These are phyloP conservation scores for Cephus pygmeus DNA, from an alignment of 2,888 invertebrate species.

Conservation along the genomic window DNA sequence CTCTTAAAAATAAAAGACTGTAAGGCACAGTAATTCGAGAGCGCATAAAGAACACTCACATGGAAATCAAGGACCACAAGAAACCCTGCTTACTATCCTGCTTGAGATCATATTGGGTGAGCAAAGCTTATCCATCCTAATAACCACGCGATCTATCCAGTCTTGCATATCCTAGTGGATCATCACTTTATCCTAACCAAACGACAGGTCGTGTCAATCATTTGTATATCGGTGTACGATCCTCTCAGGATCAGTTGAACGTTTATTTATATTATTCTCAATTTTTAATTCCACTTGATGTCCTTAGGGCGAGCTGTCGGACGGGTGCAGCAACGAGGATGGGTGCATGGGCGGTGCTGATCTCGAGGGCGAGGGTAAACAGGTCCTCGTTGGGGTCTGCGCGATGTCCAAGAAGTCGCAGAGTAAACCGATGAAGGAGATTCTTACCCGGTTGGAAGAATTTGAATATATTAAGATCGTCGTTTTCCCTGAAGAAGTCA, in stretches of 20 bases:
- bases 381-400: slow-evolving; percentile 97
- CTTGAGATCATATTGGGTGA: slow-evolving; percentile 11
- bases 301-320: slow-evolving; percentile 78
- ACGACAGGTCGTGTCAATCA: background rate
- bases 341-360: slow-evolving; percentile 66
- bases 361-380: slow-evolving; percentile 76
- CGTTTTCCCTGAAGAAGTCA: slow-evolving; percentile 96
- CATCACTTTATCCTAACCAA: slow-evolving; percentile 17
- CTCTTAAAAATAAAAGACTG: background rate
- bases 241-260: background rate
- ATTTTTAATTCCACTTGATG: slow-evolving; percentile 19
- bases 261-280: background rate
- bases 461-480: slow-evolving; percentile 96
- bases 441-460: slow-evolving; percentile 93
- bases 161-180: slow-evolving; percentile 35
- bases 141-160: slow-evolving; percentile 19
- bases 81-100: slow-evolving; percentile 12
- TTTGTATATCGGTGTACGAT: background rate
- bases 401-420: slow-evolving; percentile 99
- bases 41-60: background rate
- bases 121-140: background rate
- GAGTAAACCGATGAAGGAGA: slow-evolving; percentile 99
- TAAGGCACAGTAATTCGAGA: background rate
- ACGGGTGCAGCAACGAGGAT: slow-evolving; percentile 75
- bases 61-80: background rate